These are phyloP conservation scores for Auanema sp. DNA, from an alignment of 2,888 invertebrate species.

Conservation along the genomic window DNA sequence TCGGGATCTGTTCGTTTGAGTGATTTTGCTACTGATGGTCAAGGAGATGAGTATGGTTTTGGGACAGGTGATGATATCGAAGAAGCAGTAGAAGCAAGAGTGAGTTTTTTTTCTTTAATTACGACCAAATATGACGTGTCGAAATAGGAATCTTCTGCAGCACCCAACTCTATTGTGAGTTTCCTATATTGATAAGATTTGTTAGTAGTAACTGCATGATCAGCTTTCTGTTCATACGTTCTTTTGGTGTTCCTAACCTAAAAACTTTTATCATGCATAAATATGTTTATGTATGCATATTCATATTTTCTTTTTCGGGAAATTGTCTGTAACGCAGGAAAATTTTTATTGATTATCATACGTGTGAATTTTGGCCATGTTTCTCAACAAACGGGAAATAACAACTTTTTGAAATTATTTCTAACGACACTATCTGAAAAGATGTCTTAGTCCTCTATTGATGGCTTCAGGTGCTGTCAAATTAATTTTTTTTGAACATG, in stretches of 20 bases:
- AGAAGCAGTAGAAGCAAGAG: constrained; percentile 32
- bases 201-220: constrained; percentile 8
- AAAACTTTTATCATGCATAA: too few relatives aligned
- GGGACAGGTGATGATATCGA: constrained; percentile 27
- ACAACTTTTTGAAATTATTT: too few relatives aligned
- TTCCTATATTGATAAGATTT: constrained; percentile 5
- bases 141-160: constrained; percentile 1
- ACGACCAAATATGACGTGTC: background rate
- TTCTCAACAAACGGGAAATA: background rate
- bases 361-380: background rate
- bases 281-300: too few relatives aligned
- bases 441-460: too few relatives aligned
- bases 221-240: background rate
- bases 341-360: constrained; percentile 1
- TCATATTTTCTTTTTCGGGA: background rate
- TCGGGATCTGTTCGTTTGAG: constrained; percentile 40
- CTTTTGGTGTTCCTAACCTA: too few relatives aligned
- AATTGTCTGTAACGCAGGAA: too few relatives aligned
- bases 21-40: constrained; percentile 38
- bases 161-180: background rate
- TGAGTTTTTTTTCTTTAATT: constrained; percentile 4
- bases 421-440: too few relatives aligned
- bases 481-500: too few relatives aligned
- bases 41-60: constrained; percentile 39
- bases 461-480: too few relatives aligned